Conservation (phyloP, 2,888 invertebrate genomes). For the Slavum lentiscoides region DNA sequence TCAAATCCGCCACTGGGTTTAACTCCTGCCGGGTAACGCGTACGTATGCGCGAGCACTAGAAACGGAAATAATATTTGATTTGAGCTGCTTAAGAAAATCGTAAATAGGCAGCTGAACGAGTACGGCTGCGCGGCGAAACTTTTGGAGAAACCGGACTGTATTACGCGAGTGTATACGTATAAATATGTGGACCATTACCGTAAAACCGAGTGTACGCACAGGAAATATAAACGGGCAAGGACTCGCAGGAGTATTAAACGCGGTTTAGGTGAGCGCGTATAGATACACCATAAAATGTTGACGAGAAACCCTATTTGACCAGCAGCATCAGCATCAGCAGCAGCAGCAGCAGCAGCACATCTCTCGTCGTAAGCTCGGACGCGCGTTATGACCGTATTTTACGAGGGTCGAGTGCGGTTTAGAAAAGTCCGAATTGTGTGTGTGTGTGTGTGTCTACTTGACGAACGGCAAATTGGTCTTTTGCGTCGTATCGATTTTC, state of each 20-base stretch:
- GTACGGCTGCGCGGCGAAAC: too few species aligned
- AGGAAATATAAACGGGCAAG: too few species aligned
- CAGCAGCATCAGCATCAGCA: neutral
- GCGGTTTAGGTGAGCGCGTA: neutral
- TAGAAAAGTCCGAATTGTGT: neutral
- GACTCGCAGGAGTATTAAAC: neutral
- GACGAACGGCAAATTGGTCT: constrained; percentile 18
- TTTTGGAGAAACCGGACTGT: too few species aligned
- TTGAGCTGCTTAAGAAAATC: too few species aligned
- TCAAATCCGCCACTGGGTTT: too few species aligned
- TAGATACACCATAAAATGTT: constrained; percentile 3
- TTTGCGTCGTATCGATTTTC: constrained; percentile 14
- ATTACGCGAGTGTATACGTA: neutral
- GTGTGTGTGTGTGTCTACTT: neutral
- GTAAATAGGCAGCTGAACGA: too few species aligned
- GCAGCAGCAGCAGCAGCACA: neutral
- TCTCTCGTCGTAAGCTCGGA: constrained; percentile 7
- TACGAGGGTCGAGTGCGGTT: constrained; percentile 27
- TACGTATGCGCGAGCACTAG: too few species aligned
- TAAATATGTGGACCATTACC: neutral
- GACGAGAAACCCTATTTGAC: constrained; percentile 15
- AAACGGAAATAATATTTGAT: too few species aligned
- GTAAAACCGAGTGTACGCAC: neutral
- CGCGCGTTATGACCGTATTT: constrained; percentile 17
- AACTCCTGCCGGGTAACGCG: too few species aligned